Evolutionary conservation across 2,888 invertebrate species (phyloP).

Genomic region (Ethmia dodecea): DNA sequence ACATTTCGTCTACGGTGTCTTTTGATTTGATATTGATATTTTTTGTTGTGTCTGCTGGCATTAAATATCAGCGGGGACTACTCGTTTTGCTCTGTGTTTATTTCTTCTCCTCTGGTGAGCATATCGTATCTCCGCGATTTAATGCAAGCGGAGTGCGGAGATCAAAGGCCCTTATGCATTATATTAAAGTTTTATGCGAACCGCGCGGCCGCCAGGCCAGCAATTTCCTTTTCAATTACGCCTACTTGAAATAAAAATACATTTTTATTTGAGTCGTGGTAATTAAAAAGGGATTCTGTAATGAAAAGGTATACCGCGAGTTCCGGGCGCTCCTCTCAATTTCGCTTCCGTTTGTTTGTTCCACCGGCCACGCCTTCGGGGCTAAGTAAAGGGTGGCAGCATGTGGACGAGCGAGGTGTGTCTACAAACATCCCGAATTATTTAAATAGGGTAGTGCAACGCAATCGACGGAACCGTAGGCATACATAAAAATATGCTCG

Average conservation of each 20-base stretch:
- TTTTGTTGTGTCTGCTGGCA: too few relatives aligned
- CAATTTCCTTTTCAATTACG: constrained; percentile 77
- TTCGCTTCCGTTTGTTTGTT: constrained; percentile 74
- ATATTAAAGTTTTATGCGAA: constrained; percentile 74
- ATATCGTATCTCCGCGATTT: constrained; percentile 57
- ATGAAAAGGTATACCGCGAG: constrained; percentile 75
- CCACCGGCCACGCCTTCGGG: constrained; percentile 62
- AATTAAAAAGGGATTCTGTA: constrained; percentile 77
- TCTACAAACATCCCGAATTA: constrained; percentile 48
- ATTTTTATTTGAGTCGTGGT: constrained; percentile 73
- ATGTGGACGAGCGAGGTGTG: constrained; percentile 39
- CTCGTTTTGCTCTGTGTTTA: too few relatives aligned
- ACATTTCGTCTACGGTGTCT: too few relatives aligned
- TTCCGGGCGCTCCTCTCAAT: constrained; percentile 74
- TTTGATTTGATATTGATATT: too few relatives aligned
- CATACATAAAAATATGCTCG: too few relatives aligned
- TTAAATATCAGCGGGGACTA: too few relatives aligned
- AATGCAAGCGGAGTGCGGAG: constrained; percentile 64
- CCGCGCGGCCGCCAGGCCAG: constrained; percentile 54
- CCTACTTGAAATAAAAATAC: constrained; percentile 76
- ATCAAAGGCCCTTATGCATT: constrained; percentile 75
- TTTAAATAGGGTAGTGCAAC: too few relatives aligned
- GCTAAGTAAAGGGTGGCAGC: constrained; percentile 57
- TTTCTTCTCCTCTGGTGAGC: constrained; percentile 18
- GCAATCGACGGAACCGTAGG: too few relatives aligned